Evolutionary conservation across 2,113 vertebrate species (phyloP).

Genomic region (Rafetus swinhoei): DNA sequence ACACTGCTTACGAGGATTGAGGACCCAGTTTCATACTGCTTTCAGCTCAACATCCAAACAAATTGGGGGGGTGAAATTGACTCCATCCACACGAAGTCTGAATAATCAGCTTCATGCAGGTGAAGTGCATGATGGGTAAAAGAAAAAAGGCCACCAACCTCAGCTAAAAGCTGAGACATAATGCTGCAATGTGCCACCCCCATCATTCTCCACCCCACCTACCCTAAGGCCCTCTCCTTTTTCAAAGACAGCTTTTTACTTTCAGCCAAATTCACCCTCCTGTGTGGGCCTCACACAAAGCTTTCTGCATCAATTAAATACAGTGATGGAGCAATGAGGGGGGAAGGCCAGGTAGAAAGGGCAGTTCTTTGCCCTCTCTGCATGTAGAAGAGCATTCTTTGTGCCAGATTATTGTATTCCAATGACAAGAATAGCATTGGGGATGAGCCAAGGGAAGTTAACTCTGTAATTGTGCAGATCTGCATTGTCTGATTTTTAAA

Average conservation of each 20-base stretch:
- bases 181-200: background rate
- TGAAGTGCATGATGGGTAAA: background rate
- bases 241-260: background rate
- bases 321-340: background rate
- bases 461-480: background rate
- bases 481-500: background rate
- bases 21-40: background rate
- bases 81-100: background rate
- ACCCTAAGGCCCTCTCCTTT: background rate
- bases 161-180: background rate
- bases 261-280: background rate
- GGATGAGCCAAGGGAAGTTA: background rate
- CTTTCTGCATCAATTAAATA: background rate
- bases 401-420: background rate
- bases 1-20: background rate
- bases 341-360: background rate
- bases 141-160: background rate
- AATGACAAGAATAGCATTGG: background rate
- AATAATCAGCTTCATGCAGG: background rate
- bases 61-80: background rate
- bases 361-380: background rate
- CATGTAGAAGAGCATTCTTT: fast-evolving
- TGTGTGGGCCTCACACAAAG: background rate
- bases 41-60: background rate
- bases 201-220: background rate